Evolutionary conservation across 2,888 invertebrate species (phyloP).

Genomic region (Euzophera pinguis): DNA sequence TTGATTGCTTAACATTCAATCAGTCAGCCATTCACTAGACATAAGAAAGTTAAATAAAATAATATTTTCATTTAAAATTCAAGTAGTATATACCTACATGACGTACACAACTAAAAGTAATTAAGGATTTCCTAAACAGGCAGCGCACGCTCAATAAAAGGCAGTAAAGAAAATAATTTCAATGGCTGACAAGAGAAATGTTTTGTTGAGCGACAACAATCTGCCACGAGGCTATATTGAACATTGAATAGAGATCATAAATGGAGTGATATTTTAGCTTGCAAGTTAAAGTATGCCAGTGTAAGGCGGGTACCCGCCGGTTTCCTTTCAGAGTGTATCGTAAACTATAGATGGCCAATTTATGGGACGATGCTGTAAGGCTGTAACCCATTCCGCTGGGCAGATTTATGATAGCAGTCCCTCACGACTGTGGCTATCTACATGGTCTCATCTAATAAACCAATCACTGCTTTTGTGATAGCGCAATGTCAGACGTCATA

Average conservation of each 20-base stretch:
- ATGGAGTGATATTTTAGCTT: constrained; percentile 19
- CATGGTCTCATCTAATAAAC: constrained; percentile 55
- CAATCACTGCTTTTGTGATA: constrained; percentile 40
- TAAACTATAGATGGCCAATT: constrained; percentile 73
- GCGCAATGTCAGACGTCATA: constrained; percentile 22
- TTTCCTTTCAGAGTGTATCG: constrained; percentile 64
- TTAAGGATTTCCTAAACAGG: neutral
- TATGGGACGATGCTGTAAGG: constrained; percentile 66
- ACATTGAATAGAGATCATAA: constrained; percentile 19
- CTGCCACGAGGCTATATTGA: neutral
- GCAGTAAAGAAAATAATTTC: neutral
- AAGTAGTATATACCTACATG: neutral
- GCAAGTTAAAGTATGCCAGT: constrained; percentile 36
- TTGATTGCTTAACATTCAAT: too few species aligned
- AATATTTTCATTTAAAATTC: neutral
- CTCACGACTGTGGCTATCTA: constrained; percentile 61
- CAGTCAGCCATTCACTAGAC: too few species aligned
- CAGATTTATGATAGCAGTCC: constrained; percentile 68
- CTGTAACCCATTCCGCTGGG: constrained; percentile 64
- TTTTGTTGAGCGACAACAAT: neutral
- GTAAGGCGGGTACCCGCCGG: constrained; percentile 42
- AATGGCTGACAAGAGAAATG: neutral
- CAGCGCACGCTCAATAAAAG: too few species aligned
- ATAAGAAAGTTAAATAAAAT: too few species aligned
- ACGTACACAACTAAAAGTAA: neutral